phyloP scores from a whole-genome alignment of 1,140 invertebrate genomes.

The Planococcus citri region DNA sequence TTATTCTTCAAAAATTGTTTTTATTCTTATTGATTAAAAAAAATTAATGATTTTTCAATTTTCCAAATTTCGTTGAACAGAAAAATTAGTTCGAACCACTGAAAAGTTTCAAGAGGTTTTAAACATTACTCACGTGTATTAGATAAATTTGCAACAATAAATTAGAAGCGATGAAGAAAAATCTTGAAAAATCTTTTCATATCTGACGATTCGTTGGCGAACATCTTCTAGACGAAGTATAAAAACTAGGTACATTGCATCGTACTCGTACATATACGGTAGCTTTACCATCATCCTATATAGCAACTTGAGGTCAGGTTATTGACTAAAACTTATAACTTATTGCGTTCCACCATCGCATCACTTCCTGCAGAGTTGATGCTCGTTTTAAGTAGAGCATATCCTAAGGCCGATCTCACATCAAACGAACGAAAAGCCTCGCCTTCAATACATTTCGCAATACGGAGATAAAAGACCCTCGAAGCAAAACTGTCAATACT shows the following conservation, averaged over 20 bases:
- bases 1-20: too few species aligned
- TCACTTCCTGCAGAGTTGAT: neutral
- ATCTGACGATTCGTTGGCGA: too few species aligned
- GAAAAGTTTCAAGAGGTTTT: too few species aligned
- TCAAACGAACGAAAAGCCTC: neutral
- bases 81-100: too few species aligned
- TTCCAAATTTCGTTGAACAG: too few species aligned
- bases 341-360: neutral
- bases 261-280: too few species aligned
- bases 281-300: neutral
- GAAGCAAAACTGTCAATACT: slow-evolving; percentile 6
- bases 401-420: neutral
- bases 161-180: too few species aligned
- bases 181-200: too few species aligned
- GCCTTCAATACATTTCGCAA: neutral
- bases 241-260: neutral
- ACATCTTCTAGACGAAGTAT: neutral
- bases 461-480: slow-evolving; percentile 2
- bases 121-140: too few species aligned
- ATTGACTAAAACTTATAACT: slow-evolving; percentile 4
- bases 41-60: too few species aligned
- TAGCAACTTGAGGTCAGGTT: neutral
- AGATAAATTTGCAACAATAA: too few species aligned
- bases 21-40: too few species aligned
- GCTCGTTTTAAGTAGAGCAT: neutral